Conservation (phyloP, 92 coral and sea anemone genomes). For the Paramuricea clavata region DNA sequence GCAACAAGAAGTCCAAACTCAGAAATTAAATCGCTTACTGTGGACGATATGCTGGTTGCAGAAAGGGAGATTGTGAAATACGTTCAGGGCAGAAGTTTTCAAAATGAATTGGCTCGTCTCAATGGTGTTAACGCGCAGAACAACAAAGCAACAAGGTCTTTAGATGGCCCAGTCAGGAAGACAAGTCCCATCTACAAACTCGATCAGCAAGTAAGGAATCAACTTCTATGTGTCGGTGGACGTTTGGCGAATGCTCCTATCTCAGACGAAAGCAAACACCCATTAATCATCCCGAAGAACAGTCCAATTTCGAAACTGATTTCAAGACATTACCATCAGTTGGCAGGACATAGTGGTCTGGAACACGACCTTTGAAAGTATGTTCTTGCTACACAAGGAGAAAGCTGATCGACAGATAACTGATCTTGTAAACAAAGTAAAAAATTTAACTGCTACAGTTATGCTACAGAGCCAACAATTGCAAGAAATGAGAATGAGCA, state of each 20-base stretch:
- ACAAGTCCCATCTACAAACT: constrained; percentile 29
- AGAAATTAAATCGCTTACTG: not conserved
- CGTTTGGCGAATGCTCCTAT: constrained; percentile 7
- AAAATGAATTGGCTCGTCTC: not conserved
- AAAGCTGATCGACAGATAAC: too few species aligned
- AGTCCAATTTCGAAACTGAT: constrained; percentile 20
- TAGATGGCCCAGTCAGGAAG: constrained; percentile 12
- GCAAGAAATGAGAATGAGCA: too few species aligned
- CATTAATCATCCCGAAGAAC: constrained; percentile 33
- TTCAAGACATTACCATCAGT: not conserved
- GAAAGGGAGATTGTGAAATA: not conserved
- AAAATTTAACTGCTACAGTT: too few species aligned
- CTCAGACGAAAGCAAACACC: constrained; percentile 28
- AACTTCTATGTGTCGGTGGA: constrained; percentile 32
- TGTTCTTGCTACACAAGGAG: too few species aligned
- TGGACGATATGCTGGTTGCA: not conserved
- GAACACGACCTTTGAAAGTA: too few species aligned
- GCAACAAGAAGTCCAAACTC: not conserved
- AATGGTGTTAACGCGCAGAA: too few species aligned
- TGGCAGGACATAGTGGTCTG: constrained; percentile 13
- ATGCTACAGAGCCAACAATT: too few species aligned
- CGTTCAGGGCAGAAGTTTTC: not conserved
- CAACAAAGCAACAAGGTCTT: too few species aligned
- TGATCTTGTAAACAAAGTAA: too few species aligned
- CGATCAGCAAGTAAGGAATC: constrained; percentile 1